phyloP scores from a whole-genome alignment of 2,797 vertebrate species.

The Heliangelus exortis region DNA sequence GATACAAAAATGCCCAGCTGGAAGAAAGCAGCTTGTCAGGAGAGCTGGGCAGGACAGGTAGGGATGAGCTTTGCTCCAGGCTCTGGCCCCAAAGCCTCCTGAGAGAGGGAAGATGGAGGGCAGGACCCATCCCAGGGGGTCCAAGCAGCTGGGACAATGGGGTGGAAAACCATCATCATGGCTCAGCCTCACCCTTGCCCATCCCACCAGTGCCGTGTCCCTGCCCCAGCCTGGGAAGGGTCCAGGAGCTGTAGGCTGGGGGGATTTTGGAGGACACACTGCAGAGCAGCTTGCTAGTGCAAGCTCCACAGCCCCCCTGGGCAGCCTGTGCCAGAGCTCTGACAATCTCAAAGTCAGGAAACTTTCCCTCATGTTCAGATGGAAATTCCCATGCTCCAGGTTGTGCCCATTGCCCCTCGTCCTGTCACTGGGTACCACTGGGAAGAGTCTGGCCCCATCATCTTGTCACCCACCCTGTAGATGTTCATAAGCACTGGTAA shows the following conservation, averaged over 20 bases:
- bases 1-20: neutral
- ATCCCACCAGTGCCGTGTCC: neutral
- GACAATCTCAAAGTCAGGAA: too few species aligned
- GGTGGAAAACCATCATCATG: neutral
- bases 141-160: neutral
- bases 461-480: too few species aligned
- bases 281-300: neutral
- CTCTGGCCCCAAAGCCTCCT: neutral
- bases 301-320: too few species aligned
- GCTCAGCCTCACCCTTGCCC: neutral
- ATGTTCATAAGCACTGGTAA: too few species aligned
- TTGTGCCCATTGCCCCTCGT: too few species aligned
- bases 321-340: too few species aligned
- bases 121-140: neutral
- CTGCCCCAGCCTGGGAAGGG: neutral
- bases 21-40: neutral
- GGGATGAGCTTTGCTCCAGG: neutral
- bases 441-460: too few species aligned
- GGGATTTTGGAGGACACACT: rapidly evolving
- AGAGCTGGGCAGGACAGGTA: neutral
- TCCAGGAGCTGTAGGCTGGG: neutral
- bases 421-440: too few species aligned
- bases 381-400: too few species aligned
- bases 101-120: rapidly evolving
- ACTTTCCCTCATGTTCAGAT: too few species aligned